phyloP scores from a whole-genome alignment of 2,797 vertebrate species.

The Hirundo rustica region DNA sequence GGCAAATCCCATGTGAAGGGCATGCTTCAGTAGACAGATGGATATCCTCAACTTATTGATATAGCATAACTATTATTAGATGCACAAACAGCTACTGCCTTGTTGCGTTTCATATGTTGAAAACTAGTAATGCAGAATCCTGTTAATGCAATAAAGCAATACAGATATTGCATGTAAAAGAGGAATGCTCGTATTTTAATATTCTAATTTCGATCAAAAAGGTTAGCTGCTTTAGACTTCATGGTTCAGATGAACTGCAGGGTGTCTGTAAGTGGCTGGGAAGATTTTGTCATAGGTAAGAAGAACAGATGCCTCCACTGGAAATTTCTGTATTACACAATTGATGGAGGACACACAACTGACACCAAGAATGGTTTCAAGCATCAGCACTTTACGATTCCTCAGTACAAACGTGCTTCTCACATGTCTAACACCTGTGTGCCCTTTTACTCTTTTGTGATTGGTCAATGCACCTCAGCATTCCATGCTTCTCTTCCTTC shows the following conservation, averaged over 20 bases:
- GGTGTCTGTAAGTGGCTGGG: neutral
- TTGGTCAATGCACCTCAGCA: neutral
- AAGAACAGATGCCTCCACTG: neutral
- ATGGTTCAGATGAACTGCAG: neutral
- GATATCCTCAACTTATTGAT: neutral
- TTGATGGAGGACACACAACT: neutral
- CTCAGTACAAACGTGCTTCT: neutral
- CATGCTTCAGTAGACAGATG: neutral
- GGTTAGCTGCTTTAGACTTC: neutral
- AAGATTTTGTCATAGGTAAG: neutral
- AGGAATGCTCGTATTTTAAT: neutral
- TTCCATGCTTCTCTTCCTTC: neutral
- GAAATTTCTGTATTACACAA: neutral
- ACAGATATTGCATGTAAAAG: neutral
- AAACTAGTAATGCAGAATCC: neutral
- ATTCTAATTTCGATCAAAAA: neutral
- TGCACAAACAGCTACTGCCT: neutral
- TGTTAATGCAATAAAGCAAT: neutral
- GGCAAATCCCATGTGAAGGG: neutral
- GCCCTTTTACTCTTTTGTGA: neutral
- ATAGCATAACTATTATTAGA: neutral
- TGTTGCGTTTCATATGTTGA: neutral
- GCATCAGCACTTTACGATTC: no score
- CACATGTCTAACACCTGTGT: neutral
- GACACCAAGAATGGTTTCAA: neutral